phyloP scores from a whole-genome alignment of 2,888 invertebrate species.

The Hartigia nigra region DNA sequence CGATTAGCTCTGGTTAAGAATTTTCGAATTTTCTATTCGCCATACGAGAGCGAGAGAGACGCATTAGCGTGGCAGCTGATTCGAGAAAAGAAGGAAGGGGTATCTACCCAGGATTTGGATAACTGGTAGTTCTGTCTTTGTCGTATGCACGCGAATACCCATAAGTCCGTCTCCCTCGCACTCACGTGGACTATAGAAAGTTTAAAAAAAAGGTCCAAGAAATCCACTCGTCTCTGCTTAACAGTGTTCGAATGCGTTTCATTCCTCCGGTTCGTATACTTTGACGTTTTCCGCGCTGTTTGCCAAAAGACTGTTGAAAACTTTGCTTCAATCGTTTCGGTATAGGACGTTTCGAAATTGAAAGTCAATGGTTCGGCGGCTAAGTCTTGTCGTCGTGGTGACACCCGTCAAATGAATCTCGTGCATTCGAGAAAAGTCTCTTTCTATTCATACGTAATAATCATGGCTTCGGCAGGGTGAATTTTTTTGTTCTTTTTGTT shows the following conservation, averaged over 20 bases:
- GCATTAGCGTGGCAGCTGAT: neutral
- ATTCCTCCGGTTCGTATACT: neutral
- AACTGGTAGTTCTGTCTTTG: neutral
- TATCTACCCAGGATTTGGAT: neutral
- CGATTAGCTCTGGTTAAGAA: neutral
- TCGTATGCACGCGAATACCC: neutral
- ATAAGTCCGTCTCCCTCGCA: neutral
- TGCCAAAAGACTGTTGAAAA: neutral
- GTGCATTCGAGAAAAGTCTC: neutral
- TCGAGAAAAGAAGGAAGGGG: neutral
- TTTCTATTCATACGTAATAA: neutral
- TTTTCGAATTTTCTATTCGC: neutral
- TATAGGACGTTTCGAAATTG: too few species aligned
- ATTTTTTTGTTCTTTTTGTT: neutral
- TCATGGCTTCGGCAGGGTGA: neutral
- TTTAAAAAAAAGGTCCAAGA: neutral
- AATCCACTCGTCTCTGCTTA: neutral
- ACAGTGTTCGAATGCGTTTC: neutral
- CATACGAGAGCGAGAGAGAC: neutral
- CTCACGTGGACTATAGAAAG: neutral
- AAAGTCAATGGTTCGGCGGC: too few species aligned
- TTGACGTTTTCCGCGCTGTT: neutral
- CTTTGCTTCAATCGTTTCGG: neutral
- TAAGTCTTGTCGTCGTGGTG: neutral
- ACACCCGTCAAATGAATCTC: neutral